A percentile compares a stretch with the other conserved stretches of the same genome.
These are phyloP conservation scores for Cybosia mesomella DNA, from an alignment of 2,888 invertebrate species.

Conservation along the genomic window DNA sequence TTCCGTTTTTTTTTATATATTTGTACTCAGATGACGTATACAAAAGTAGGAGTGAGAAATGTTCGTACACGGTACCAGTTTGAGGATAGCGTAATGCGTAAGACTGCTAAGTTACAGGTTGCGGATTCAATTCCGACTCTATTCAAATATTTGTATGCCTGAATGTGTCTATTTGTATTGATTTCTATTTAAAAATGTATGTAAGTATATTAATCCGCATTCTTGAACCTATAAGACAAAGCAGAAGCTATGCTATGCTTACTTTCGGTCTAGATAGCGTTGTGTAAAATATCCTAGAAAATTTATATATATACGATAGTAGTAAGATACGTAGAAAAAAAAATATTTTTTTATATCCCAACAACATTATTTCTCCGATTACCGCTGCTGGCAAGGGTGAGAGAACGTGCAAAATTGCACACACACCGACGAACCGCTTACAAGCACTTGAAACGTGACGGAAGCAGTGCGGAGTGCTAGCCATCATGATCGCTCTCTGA, in stretches of 20 bases:
- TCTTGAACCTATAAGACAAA: no score
- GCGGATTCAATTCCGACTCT: background rate
- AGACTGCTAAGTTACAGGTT: background rate
- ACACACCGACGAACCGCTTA: constrained; percentile 61
- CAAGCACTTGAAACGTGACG: constrained; percentile 82
- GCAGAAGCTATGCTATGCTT: no score
- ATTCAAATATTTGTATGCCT: background rate
- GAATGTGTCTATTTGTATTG: background rate
- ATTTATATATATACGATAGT: background rate
- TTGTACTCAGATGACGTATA: background rate
- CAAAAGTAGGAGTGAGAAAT: background rate
- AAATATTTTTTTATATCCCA: background rate
- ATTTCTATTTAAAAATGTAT: no score
- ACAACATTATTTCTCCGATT: constrained; percentile 30
- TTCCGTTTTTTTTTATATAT: background rate
- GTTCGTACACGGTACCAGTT: background rate
- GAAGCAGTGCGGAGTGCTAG: constrained; percentile 69
- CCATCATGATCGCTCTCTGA: constrained; percentile 77
- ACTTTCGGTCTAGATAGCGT: no score
- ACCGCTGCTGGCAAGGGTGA: constrained; percentile 19
- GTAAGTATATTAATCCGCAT: no score
- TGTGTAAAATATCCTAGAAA: no score
- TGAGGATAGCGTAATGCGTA: background rate
- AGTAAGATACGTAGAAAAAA: background rate
- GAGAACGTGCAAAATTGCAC: constrained; percentile 55